Conservation (phyloP, 2,888 invertebrate species). For the Camponotus fellah region DNA sequence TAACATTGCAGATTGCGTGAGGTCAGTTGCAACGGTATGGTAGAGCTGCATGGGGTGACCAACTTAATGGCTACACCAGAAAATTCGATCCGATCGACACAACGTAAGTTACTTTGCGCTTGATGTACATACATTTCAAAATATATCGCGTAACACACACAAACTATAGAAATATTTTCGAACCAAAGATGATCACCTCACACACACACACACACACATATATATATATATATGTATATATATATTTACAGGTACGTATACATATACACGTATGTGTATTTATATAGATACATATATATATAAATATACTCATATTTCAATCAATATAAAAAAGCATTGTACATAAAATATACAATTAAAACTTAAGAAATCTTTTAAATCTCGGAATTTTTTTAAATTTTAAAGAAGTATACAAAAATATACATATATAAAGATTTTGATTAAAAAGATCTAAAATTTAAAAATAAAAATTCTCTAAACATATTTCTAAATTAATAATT, state of each 20-base stretch:
- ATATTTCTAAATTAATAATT: neutral
- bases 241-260: constrained; percentile 51
- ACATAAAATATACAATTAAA: neutral
- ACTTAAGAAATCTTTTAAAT: neutral
- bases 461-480: neutral
- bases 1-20: constrained; percentile 76
- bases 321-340: neutral
- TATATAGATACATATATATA: constrained; percentile 32
- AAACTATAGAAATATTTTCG: neutral
- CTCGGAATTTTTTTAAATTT: neutral
- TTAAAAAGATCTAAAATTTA: neutral
- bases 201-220: no score
- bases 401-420: neutral
- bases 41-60: constrained; percentile 46
- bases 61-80: constrained; percentile 28
- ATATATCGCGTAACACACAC: neutral
- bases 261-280: constrained; percentile 4
- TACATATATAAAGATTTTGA: neutral
- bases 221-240: constrained; percentile 10
- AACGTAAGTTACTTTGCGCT: constrained; percentile 8
- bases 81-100: constrained; percentile 25
- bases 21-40: constrained; percentile 76
- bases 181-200: constrained; percentile 35
- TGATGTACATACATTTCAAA: neutral
- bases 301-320: constrained; percentile 22